Evolutionary conservation across 1,140 invertebrate genomes (phyloP).

Genomic region (Watersipora subatra): DNA sequence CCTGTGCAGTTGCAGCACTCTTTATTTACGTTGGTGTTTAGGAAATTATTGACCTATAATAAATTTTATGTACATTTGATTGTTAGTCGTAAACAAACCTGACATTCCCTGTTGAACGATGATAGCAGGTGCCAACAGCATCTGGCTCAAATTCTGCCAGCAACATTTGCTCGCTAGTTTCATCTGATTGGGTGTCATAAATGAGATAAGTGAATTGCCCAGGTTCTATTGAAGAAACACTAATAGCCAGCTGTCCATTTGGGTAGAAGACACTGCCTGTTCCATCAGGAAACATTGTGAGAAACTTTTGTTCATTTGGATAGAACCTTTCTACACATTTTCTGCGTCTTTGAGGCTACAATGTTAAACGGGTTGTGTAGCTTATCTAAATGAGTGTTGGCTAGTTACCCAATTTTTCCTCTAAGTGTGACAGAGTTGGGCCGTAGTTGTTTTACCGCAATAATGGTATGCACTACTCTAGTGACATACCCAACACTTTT

Average conservation of each 20-base stretch:
- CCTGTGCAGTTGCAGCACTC: no score
- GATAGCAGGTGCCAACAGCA: slow-evolving; percentile 28
- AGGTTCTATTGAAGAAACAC: slow-evolving; percentile 19
- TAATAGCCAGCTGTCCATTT: slow-evolving; percentile 28
- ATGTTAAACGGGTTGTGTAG: no score
- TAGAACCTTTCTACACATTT: slow-evolving; percentile 29
- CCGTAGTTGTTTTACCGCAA: no score
- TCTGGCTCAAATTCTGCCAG: slow-evolving; percentile 32
- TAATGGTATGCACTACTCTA: no score
- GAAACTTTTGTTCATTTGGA: slow-evolving; percentile 28
- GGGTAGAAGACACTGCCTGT: slow-evolving; percentile 39
- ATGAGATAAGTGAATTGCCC: slow-evolving; percentile 30
- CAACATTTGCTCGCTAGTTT: not conserved
- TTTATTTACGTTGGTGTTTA: no score
- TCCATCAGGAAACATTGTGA: slow-evolving; percentile 38
- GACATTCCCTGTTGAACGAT: slow-evolving; percentile 23
- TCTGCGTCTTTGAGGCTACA: slow-evolving; percentile 19
- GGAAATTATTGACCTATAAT: no score
- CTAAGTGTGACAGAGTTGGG: no score
- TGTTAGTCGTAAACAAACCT: slow-evolving; percentile 28
- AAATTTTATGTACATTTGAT: no score
- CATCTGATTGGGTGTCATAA: slow-evolving; percentile 18
- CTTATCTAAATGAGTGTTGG: no score
- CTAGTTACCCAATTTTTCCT: no score
- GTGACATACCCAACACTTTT: no score